Conservation (phyloP, 1,140 invertebrate genomes). For the Apolygus lucorum region DNA sequence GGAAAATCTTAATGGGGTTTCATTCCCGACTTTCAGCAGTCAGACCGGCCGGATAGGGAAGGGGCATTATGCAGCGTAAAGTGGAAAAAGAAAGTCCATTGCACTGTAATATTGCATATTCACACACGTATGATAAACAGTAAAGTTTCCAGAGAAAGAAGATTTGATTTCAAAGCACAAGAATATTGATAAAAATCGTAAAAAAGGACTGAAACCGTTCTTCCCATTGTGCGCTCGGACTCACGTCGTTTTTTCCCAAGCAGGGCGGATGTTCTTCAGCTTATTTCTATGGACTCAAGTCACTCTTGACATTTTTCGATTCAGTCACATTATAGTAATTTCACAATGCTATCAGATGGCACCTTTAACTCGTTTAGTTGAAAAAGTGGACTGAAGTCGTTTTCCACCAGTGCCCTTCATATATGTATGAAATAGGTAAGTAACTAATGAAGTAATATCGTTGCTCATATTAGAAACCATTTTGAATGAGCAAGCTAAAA, state of each 20-base stretch:
- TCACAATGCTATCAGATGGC: constrained; percentile 2
- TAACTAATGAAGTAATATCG: too few species aligned
- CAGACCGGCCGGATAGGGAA: background rate
- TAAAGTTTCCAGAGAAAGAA: too few species aligned
- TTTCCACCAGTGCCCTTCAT: constrained; percentile 6
- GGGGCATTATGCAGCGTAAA: background rate
- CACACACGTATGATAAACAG: too few species aligned
- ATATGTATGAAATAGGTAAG: too few species aligned
- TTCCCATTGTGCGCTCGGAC: background rate
- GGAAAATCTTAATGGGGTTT: background rate
- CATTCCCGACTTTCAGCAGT: background rate
- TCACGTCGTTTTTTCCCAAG: background rate
- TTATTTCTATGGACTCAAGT: constrained; percentile 8
- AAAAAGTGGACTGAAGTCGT: constrained; percentile 2
- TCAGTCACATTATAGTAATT: constrained; percentile 10
- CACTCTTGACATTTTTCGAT: constrained; percentile 10
- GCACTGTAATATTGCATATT: background rate
- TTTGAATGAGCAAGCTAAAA: too few species aligned
- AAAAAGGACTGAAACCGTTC: too few species aligned
- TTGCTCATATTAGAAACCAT: too few species aligned
- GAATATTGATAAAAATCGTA: too few species aligned
- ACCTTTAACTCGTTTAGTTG: background rate
- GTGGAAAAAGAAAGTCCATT: background rate
- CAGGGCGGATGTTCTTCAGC: constrained; percentile 9
- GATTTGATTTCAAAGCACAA: too few species aligned